Evolutionary conservation across 2,113 vertebrate genomes (phyloP).

Genomic region (Myrmecobius fasciatus): DNA sequence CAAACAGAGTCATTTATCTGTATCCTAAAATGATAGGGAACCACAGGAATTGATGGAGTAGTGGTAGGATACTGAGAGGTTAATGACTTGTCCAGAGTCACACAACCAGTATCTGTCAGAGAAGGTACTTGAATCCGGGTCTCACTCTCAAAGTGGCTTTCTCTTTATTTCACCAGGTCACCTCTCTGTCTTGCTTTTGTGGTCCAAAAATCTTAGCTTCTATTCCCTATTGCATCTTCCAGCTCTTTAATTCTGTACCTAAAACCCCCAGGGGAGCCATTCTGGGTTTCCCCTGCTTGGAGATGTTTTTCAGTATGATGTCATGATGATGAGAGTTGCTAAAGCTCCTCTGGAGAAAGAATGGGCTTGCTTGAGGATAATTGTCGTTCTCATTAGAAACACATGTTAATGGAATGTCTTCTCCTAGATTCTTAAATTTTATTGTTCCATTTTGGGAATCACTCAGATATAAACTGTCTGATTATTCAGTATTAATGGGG

Average conservation of each 20-base stretch:
- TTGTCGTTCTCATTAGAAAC: background rate
- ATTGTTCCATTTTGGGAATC: slow-evolving; percentile 29
- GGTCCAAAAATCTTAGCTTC: background rate
- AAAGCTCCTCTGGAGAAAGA: background rate
- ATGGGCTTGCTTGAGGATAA: background rate
- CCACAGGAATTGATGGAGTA: too few species aligned
- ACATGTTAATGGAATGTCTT: background rate
- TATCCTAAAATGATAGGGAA: background rate
- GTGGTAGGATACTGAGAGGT: background rate
- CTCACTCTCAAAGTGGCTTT: background rate
- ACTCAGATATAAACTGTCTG: background rate
- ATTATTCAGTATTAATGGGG: background rate
- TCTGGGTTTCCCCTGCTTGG: background rate
- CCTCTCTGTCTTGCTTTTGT: background rate
- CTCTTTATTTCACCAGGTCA: background rate
- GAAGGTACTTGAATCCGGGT: background rate
- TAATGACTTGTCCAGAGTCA: slow-evolving; percentile 28
- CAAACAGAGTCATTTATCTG: background rate
- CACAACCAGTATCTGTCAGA: slow-evolving; percentile 9
- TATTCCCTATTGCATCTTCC: background rate
- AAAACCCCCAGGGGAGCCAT: background rate
- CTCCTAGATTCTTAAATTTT: slow-evolving; percentile 25
- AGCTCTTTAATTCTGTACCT: background rate
- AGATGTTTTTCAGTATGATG: background rate
- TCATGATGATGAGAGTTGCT: background rate